Evolutionary conservation across 2,113 vertebrate species (phyloP), one percentile per base, ranked within the genome.

Genomic region (Myocastor coypus): DNA sequence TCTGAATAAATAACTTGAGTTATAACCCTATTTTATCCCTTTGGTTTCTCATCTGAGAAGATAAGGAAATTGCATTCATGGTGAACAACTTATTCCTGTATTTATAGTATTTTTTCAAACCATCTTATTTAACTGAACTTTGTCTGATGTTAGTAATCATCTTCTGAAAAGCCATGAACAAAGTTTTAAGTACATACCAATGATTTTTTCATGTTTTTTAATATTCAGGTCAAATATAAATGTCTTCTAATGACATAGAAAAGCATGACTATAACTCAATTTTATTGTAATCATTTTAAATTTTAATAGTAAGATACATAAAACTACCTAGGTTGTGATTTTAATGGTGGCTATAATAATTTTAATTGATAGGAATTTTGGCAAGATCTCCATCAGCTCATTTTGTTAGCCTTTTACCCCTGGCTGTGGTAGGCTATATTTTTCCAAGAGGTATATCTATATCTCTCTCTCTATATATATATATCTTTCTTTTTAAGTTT

Each of bases 1-100:
- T 96, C 34, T 91, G 66, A 68, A 93, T 89, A 94, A 92, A 94
- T 91, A 94, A 87, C 28, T 87, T 88, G 37, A 75, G 81, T 96
- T 93, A 68, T 22, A 77, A 30, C 19, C 63, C 85, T 71, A 50
- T 81, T 85, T 93, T 91, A 83, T 90, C 28, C 10, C 92, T 50
- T 92, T 75, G 81, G 78, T 92, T 52, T 93, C 73, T 64, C 93
- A 69, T 37, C 90, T 61, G 92, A 81, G 50, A 90, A 83, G 50
- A 14, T 91, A 94, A 92, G 77, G 86, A 95, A 96, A 93, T 80
- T 83, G 81, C 9, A 50, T 86, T 94, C 95, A 80, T 84, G 86
- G 86, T 77, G 37, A 88, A 82, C 7, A 82, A 42, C 92, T 92
- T 86, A 69, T 90, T 52, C 75, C 24, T 78, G 46, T 61, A 40